Conservation (phyloP, 2,113 vertebrate genomes). For the Melospiza georgiana region DNA sequence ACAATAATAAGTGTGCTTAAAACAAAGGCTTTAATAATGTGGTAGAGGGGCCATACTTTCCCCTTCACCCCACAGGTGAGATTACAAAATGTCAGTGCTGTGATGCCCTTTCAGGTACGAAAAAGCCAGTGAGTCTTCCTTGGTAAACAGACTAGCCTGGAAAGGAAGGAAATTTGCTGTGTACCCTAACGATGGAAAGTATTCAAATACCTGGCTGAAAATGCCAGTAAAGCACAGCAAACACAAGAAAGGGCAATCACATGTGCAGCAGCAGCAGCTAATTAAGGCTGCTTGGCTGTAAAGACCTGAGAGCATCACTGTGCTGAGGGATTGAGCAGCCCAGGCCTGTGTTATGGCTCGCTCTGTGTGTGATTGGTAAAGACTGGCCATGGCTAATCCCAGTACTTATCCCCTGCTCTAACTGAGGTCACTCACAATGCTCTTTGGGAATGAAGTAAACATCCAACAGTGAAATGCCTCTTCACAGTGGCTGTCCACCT, state of each 20-base stretch:
- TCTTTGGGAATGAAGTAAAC: background rate
- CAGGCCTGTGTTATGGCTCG: fast-evolving
- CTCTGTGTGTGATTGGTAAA: background rate
- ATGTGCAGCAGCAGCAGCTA: background rate
- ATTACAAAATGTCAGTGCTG: background rate
- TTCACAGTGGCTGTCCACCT: background rate
- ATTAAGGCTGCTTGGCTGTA: background rate
- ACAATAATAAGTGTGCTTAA: background rate
- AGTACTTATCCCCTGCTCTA: background rate
- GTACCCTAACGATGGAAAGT: background rate
- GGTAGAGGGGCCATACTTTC: background rate
- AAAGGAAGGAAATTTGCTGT: background rate
- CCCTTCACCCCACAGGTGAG: background rate
- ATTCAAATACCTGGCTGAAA: background rate
- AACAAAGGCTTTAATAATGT: background rate
- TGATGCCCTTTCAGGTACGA: background rate
- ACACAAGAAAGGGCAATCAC: background rate
- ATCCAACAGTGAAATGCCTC: background rate
- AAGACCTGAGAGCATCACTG: background rate
- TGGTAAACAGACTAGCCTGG: background rate
- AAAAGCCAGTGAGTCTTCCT: background rate
- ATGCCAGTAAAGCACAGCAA: background rate
- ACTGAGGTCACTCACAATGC: background rate
- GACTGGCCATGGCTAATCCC: background rate
- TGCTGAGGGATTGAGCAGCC: background rate